Evolutionary conservation across 2,888 invertebrate species (phyloP).

Genomic region (Eristalinus aeneus): DNA sequence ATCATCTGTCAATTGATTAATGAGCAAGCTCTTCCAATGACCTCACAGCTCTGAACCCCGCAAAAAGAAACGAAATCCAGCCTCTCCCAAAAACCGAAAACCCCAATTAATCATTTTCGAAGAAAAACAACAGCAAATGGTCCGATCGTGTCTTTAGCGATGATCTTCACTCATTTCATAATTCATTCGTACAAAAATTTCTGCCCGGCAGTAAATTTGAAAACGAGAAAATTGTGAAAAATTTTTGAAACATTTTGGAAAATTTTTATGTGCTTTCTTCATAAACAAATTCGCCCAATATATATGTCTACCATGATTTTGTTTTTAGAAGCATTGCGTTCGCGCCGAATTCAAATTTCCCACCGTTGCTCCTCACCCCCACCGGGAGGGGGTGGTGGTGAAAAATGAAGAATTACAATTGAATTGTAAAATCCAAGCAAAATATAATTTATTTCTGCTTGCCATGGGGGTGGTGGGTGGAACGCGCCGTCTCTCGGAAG

Average conservation of each 20-base stretch:
- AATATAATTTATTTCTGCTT: conserved; percentile 48
- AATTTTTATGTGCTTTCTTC: conserved; percentile 29
- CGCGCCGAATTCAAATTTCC: conserved; percentile 1
- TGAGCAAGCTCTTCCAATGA: conserved; percentile 1
- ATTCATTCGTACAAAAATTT: conserved; percentile 17
- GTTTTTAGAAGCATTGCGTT: conserved; percentile 18
- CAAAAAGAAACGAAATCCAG: background rate
- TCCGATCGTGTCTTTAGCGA: background rate
- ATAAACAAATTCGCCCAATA: conserved; percentile 38
- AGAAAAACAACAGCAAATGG: background rate
- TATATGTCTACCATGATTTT: conserved; percentile 15
- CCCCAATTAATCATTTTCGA: background rate
- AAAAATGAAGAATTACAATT: conserved; percentile 49
- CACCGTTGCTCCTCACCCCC: background rate
- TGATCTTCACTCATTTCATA: conserved; percentile 55
- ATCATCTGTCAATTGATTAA: conserved; percentile 18
- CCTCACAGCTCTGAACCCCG: conserved; percentile 6
- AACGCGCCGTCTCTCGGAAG: background rate
- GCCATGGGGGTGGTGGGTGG: background rate
- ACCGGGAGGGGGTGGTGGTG: background rate
- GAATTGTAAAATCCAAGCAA: conserved; percentile 61
- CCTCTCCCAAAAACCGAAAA: background rate
- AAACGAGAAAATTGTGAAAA: background rate
- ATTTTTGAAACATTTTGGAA: too few species aligned
- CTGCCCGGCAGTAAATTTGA: conserved; percentile 1